Percentiles rank a stretch among this genome's conserved stretches.
phyloP scores from a whole-genome alignment of 2,113 vertebrate genomes.

The Bucco capensis region DNA sequence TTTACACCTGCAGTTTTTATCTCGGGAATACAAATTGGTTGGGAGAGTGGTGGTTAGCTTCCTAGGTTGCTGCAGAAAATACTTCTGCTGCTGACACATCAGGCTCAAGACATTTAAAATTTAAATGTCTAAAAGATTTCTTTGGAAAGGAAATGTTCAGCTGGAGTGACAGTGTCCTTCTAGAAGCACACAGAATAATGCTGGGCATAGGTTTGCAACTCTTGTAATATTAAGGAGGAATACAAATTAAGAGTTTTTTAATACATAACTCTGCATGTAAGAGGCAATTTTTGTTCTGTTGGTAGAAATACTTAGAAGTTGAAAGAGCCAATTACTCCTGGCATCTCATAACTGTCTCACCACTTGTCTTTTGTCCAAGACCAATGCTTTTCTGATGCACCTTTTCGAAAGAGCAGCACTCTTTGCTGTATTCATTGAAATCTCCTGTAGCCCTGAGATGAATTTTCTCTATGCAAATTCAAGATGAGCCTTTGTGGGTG shows the following conservation, averaged over 20 bases:
- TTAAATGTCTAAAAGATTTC: neutral
- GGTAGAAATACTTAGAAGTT: neutral
- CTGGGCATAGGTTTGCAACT: neutral
- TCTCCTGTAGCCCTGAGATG: neutral
- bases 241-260: neutral
- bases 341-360: neutral
- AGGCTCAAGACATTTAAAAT: neutral
- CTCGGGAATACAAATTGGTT: no score
- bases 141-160: neutral
- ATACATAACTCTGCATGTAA: neutral
- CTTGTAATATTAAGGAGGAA: neutral
- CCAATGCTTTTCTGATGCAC: neutral
- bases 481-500: neutral
- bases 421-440: neutral
- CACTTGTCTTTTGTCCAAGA: neutral
- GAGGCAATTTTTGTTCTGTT: neutral
- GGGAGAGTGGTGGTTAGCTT: neutral
- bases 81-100: neutral
- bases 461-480: neutral
- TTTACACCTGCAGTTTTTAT: neutral
- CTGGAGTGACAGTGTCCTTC: neutral
- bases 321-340: neutral
- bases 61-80: neutral
- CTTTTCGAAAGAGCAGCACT: neutral
- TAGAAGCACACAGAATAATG: neutral